phyloP scores from a whole-genome alignment of 37 sponge, comb jelly and placozoan genomes.

The Chondrilla cf. caribensis region DNA sequence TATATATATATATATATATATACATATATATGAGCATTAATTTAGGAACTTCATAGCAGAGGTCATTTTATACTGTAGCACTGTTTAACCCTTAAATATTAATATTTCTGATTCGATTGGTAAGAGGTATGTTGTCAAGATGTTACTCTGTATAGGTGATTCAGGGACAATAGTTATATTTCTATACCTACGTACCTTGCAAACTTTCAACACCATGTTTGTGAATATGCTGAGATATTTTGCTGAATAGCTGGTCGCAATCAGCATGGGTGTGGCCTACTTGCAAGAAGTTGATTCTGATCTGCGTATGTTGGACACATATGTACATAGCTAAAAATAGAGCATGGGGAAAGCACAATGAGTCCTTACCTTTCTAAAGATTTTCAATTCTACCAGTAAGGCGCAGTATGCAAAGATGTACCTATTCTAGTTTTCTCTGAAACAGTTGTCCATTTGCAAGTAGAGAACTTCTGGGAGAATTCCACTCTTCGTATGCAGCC shows the following conservation, averaged over 20 bases:
- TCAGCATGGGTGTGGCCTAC: constrained; percentile 6
- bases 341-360: too few species aligned
- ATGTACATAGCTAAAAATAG: too few species aligned
- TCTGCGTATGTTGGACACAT: neutral
- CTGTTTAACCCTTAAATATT: too few species aligned
- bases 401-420: constrained; percentile 10
- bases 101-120: too few species aligned
- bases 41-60: too few species aligned
- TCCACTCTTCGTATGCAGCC: neutral
- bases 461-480: neutral
- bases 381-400: constrained; percentile 1
- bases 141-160: too few species aligned
- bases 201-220: neutral
- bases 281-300: constrained; percentile 5
- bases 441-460: constrained; percentile 33
- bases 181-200: neutral
- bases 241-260: neutral
- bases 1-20: too few species aligned
- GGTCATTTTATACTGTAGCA: too few species aligned
- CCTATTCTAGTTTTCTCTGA: constrained; percentile 32
- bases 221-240: neutral
- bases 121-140: too few species aligned
- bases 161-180: too few species aligned
- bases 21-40: too few species aligned
- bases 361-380: constrained; percentile 23